phyloP scores from a whole-genome alignment of 2,797 vertebrate genomes.

The Centropyge bicolor region DNA sequence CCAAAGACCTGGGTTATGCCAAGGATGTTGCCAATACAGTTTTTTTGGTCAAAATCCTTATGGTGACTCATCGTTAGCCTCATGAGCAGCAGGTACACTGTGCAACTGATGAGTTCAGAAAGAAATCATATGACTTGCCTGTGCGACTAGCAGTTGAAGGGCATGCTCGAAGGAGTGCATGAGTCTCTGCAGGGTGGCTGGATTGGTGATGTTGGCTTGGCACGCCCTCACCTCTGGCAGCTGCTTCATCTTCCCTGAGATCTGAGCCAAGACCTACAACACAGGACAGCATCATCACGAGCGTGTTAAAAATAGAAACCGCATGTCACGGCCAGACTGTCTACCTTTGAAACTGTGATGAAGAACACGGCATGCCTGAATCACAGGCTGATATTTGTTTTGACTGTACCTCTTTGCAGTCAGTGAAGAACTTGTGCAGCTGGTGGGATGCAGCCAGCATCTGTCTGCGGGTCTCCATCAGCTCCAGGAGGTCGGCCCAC shows the following conservation, averaged over 20 bases:
- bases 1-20: neutral
- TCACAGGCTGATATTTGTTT: constrained; percentile 11
- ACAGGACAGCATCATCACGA: constrained; percentile 60
- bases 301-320: constrained; percentile 71
- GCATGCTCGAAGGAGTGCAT: constrained; percentile 93
- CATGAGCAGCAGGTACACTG: neutral
- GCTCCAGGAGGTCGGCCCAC: constrained; percentile 95
- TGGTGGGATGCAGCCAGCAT: constrained; percentile 93
- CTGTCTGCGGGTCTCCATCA: constrained; percentile 94
- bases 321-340: constrained; percentile 53
- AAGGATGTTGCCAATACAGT: neutral
- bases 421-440: constrained; percentile 93
- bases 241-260: constrained; percentile 92
- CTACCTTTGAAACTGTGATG: constrained; percentile 28
- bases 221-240: constrained; percentile 90
- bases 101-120: neutral
- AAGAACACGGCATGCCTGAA: constrained; percentile 13
- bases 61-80: neutral
- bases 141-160: constrained; percentile 91
- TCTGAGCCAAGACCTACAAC: constrained; percentile 89
- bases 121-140: constrained; percentile 81
- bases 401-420: constrained; percentile 87
- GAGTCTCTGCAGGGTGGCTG: constrained; percentile 91
- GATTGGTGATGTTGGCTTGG: constrained; percentile 89
- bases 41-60: neutral